Evolutionary conservation across 2,888 invertebrate species (phyloP), one percentile per base, ranked within the genome.

Genomic region (Aromia moschata): DNA sequence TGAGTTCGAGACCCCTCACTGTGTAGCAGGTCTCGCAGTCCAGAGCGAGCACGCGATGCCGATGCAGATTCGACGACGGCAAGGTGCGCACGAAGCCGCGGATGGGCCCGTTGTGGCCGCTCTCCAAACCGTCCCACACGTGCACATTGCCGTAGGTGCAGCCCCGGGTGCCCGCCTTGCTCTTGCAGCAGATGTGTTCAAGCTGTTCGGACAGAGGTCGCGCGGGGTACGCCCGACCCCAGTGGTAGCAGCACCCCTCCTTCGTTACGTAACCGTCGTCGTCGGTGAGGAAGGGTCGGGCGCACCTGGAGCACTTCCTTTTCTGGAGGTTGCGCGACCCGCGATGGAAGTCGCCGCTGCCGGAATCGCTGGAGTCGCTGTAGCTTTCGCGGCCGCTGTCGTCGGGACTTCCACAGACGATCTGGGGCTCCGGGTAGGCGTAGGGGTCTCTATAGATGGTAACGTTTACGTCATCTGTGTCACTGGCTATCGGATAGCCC

Each of bases 1-100:
- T 91, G 53, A 96, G 81, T 79, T 98, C 97, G 44, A 93, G 82
- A 1, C 98, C 98, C 12, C 84, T 83, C 0, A 89, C 89, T 2
- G 97, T 97, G 78, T 91, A 97, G 70, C 94, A 93, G 98, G 98
- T 98, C 83, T 99, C 98, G 78, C 98, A 96, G 81, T 99, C 99
- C 16, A 98, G 78, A 0, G 94, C 93, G 79, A 89, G 96, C 1
- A 93, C 87, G 92, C 17, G 47, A 4, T 56, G 56, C n/a, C n/a
- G n/a, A n/a, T n/a, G n/a, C n/a, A n/a, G n/a, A n/a, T n/a, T n/a
- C n/a, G n/a, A n/a, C n/a, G n/a, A n/a, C 1, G 49, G 54, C 33
- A 45, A 58, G 0, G 71, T 72, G 1, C 38, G 51, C 4, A 71
- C 67, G 30, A 60, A 73, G 12, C 64, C 69, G 5, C 56, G 83